Conservation (phyloP, 1,140 invertebrate species). For the Dolichoris vasculosae region DNA sequence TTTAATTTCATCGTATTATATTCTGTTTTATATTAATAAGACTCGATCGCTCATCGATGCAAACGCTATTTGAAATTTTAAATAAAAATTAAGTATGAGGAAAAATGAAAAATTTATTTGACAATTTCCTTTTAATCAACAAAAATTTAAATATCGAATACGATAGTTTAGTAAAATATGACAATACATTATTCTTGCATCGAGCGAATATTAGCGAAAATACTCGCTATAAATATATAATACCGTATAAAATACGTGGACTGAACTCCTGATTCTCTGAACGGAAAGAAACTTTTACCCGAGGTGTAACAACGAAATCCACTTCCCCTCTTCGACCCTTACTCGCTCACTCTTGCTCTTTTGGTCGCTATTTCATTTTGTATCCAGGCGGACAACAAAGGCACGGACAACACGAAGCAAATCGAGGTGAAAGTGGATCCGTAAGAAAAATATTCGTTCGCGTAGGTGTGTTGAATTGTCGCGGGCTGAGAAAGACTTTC, state of each 20-base stretch:
- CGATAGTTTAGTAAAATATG: background rate
- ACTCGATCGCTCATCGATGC: too few species aligned
- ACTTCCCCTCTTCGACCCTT: background rate
- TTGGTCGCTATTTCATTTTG: background rate
- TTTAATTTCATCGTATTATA: too few species aligned
- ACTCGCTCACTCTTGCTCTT: background rate
- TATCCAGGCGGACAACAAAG: background rate
- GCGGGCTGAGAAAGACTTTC: background rate
- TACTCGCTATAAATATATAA: background rate
- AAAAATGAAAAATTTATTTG: background rate
- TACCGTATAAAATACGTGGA: background rate
- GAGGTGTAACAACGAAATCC: background rate
- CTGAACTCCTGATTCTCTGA: background rate
- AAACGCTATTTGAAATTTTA: too few species aligned
- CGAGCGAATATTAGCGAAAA: background rate
- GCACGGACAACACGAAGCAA: background rate
- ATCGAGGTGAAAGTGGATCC: slow-evolving; percentile 14
- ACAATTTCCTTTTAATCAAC: background rate
- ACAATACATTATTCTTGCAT: background rate
- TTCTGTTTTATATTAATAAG: too few species aligned
- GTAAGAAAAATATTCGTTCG: background rate
- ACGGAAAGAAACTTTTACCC: background rate
- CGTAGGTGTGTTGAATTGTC: slow-evolving; percentile 6
- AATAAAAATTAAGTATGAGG: background rate
- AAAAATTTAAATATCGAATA: background rate